Percentiles rank a stretch among this genome's conserved stretches.
Evolutionary conservation across 2,113 vertebrate genomes (phyloP).

Genomic region (Fregata magnificens): DNA sequence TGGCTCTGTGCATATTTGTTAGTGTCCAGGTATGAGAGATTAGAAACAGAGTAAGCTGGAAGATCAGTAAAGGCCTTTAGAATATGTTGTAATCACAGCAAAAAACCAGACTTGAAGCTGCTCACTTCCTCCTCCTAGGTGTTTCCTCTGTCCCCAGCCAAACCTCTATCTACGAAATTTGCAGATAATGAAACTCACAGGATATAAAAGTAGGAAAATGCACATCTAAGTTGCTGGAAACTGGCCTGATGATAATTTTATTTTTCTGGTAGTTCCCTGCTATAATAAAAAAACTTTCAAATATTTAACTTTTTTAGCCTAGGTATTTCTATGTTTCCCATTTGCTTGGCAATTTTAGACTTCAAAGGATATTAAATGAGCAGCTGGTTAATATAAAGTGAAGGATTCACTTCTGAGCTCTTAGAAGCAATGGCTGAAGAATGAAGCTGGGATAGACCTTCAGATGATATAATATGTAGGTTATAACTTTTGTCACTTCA

Average conservation of each 20-base stretch:
- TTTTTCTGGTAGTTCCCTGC: background rate
- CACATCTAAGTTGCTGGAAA: background rate
- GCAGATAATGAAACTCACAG: background rate
- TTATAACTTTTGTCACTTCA: background rate
- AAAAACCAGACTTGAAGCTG: background rate
- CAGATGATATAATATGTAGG: background rate
- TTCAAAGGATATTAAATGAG: background rate
- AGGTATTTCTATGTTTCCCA: background rate
- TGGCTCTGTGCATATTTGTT: background rate
- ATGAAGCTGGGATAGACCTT: background rate
- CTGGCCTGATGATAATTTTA: background rate
- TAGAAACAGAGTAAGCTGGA: background rate
- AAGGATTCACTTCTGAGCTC: background rate
- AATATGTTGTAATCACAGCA: background rate
- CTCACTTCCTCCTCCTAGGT: background rate
- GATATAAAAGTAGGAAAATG: background rate
- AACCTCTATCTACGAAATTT: background rate
- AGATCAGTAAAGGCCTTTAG: background rate
- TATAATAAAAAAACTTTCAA: background rate
- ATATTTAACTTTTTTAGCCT: background rate
- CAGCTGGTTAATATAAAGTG: background rate
- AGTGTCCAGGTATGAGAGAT: background rate
- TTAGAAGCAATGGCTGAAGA: background rate
- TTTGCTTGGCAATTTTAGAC: background rate
- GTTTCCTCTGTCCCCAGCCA: background rate